Base-by-base conservation (phyloP, 2,113 vertebrate species). In the Saiga tatarica region DNA sequence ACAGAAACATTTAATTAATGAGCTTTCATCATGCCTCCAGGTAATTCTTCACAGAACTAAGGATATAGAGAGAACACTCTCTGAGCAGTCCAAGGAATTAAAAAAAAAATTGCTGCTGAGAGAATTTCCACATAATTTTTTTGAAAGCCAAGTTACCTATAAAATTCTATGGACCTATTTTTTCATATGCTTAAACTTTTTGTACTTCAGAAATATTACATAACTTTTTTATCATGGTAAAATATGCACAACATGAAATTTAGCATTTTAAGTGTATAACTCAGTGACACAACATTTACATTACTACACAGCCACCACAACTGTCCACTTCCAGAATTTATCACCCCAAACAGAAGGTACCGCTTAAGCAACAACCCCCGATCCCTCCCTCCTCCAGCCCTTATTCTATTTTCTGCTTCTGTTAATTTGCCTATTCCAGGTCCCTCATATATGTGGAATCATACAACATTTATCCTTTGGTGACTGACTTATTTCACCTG, bases 1-100 rank as follows among this genome's bases (percentile, higher is more conserved):
- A 50, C 23, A 25, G 96, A 96, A 95, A 97, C 94, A 97, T 96
- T 97, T 98, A 95, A 98, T 98, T 98, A 98, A 97, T 97, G 97
- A 97, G 95, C 96, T 97, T 97, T 97, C 91, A 53, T 97, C 94
- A 89, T 50, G 71, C 83, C 97, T 95, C 96, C 94, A 98, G 96
- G 91, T 97, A 91, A 97, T 97, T 97, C 96, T 97, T 92, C 95
- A 91, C 89, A 95, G 89, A 88, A 83, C 95, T 97, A 60, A 97
- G 86, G 91, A 97, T 23, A 87, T 3, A 96, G 39, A 95, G 15
- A 94, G 64, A 97, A 87, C 89, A 96, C 86, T 93, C 95, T 94
- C 82, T 95, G 86, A 94, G 95, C 86, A 90, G 87, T 84, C 78
- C 60, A 81, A 57, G 33, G 78, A 96, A 85, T 52, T 52, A 39